phyloP scores from a whole-genome alignment of 2,113 vertebrate genomes.

The Dasyornis broadbenti region DNA sequence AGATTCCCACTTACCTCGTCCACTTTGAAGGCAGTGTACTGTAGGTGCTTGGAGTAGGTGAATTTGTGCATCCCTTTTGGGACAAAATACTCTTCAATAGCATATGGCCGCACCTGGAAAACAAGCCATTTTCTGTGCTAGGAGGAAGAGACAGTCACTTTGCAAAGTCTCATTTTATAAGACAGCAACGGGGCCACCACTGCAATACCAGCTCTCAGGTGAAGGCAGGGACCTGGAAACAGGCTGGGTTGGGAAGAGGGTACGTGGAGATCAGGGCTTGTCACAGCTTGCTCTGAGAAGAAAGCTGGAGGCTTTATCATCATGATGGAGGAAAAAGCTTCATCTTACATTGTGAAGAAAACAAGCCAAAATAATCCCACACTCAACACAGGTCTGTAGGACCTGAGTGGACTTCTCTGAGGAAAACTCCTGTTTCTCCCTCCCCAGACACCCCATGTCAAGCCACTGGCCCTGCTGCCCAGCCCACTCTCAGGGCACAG shows the following conservation, averaged over 20 bases:
- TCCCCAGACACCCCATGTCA: not conserved
- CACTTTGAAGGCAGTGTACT: fast-evolving
- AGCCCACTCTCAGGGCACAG: not conserved
- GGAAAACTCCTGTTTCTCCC: not conserved
- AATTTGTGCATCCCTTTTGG: not conserved
- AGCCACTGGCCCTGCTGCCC: not conserved
- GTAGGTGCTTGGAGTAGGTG: fast-evolving
- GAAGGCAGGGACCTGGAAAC: fast-evolving
- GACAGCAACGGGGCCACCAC: not conserved
- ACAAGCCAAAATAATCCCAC: not conserved
- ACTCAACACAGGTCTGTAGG: not conserved
- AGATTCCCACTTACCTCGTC: slow-evolving; percentile 42
- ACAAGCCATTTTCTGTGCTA: not conserved
- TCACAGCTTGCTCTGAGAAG: not conserved
- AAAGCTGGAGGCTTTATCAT: not conserved
- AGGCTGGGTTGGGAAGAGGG: not conserved
- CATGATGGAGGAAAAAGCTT: not conserved
- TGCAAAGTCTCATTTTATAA: not conserved
- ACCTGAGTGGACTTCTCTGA: not conserved
- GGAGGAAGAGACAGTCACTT: not conserved
- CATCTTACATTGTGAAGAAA: not conserved
- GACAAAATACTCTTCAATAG: not conserved
- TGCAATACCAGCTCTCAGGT: fast-evolving
- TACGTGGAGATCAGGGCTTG: not conserved
- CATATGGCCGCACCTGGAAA: not conserved